Evolutionary conservation across 2,888 invertebrate genomes (phyloP), one percentile per base, ranked within the genome.

Genomic region (Lampropteryx suffumata): DNA sequence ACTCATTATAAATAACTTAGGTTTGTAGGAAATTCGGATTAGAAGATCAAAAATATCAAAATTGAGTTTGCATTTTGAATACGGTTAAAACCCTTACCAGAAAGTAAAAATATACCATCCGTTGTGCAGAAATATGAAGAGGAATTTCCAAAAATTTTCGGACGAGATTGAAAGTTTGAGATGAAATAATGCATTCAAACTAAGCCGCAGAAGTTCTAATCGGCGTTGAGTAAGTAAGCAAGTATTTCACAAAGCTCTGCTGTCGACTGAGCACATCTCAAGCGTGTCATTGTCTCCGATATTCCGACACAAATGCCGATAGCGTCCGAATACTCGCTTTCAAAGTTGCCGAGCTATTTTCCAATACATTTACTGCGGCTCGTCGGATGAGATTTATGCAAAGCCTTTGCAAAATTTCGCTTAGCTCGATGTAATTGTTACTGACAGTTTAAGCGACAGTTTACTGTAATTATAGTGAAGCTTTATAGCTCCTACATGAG

Each of bases 281-380:
- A 40, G 34, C 36, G 32, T 36, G 2, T 27, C 49, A 27, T 36
- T 42, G 49, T 49, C 32, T 35, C 13, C 12, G 36, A 37, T 49
- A 37, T 37, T 41, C 49, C 49, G 35, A 11, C 39, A 13, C 35
- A 13, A 6, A 29, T 35, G 41, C 29, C 41, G 42, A 37, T 49
- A 42, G 27, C 42, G 26, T 49, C 42, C 30, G 27, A 42, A 35
- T 27, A 26, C 30, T n/a, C 26, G 39, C 56, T 48, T 52, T 41
- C 29, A 50, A 44, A 49, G 32, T 46, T 39, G 24, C 32, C 33
- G 37, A 52, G 48, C 50, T 55, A 52, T 51, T 61, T 54, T 56
- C 54, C 55, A 49, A 57, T 54, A 62, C 52, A 57, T 43, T 55
- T 48, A 30, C 36, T 29, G 14, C 10, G 48, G 45, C 40, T 35